phyloP scores from a whole-genome alignment of 2,797 vertebrate species.

The Lagocephalus sceleratus region DNA sequence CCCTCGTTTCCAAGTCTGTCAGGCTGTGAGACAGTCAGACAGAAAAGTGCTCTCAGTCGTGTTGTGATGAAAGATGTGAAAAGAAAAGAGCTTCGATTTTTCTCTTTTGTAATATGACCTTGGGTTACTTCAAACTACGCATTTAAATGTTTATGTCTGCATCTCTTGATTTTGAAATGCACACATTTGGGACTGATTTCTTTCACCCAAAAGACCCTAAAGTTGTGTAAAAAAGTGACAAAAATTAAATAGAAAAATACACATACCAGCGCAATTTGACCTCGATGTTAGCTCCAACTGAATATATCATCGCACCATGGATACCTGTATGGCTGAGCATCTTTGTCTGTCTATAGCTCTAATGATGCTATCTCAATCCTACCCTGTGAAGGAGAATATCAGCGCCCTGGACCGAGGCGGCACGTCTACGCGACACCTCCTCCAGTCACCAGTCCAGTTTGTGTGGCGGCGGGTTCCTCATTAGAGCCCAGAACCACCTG shows the following conservation, averaged over 20 bases:
- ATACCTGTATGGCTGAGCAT: constrained; percentile 33
- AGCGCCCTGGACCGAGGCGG: constrained; percentile 41
- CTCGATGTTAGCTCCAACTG: constrained; percentile 27
- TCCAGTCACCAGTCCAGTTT: constrained; percentile 44
- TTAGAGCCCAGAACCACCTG: constrained; percentile 62
- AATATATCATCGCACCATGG: constrained; percentile 46
- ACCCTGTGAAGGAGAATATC: constrained; percentile 36
- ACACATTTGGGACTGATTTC: background rate
- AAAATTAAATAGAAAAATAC: constrained; percentile 22
- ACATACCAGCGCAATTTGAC: constrained; percentile 29
- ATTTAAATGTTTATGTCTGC: constrained; percentile 32
- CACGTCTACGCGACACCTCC: constrained; percentile 50
- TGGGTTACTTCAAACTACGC: constrained; percentile 24
- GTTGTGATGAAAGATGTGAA: constrained; percentile 11
- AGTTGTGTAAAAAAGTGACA: constrained; percentile 22
- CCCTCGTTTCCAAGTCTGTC: constrained; percentile 37
- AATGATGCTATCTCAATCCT: constrained; percentile 58
- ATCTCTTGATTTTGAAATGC: constrained; percentile 4
- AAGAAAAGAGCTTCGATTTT: constrained; percentile 35
- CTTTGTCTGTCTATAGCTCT: constrained; percentile 34
- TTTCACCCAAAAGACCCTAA: constrained; percentile 6
- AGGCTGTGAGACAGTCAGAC: constrained; percentile 52
- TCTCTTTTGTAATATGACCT: constrained; percentile 30
- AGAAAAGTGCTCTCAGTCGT: constrained; percentile 33
- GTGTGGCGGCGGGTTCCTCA: constrained; percentile 56